phyloP scores from a whole-genome alignment of 2,113 vertebrate species.

The Ochotona curzoniae region DNA sequence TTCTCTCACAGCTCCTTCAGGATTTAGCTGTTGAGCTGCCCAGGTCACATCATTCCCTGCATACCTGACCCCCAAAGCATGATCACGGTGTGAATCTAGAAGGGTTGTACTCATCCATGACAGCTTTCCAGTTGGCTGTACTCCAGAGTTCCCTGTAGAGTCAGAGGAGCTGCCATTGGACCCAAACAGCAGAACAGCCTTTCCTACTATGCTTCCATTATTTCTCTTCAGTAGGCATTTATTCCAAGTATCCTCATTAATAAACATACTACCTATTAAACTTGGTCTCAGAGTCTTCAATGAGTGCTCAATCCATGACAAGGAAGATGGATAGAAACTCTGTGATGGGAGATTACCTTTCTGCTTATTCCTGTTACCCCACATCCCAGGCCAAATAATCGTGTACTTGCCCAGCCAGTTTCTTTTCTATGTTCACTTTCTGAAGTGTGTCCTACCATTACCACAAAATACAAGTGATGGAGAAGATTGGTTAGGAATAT shows the following conservation, averaged over 20 bases:
- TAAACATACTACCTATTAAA: background rate
- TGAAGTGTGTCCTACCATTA: background rate
- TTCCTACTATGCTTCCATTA: background rate
- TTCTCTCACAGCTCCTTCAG: background rate
- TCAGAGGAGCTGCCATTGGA: background rate
- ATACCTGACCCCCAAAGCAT: background rate
- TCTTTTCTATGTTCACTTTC: background rate
- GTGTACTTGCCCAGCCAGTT: background rate
- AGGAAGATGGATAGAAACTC: background rate
- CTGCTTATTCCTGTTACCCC: background rate
- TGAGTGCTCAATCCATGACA: background rate
- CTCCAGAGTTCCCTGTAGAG: background rate
- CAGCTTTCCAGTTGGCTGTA: background rate
- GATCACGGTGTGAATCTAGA: background rate
- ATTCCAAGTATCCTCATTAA: background rate
- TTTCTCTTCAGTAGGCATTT: background rate
- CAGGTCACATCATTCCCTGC: background rate
- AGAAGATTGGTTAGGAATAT: background rate
- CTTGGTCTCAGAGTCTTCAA: background rate
- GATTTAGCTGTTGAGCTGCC: background rate
- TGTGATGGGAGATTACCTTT: background rate
- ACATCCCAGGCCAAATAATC: background rate
- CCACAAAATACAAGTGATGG: background rate
- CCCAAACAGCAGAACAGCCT: background rate
- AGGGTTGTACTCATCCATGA: background rate